phyloP scores from a whole-genome alignment of 2,888 invertebrate species.

The Andrena chrysosceles region DNA sequence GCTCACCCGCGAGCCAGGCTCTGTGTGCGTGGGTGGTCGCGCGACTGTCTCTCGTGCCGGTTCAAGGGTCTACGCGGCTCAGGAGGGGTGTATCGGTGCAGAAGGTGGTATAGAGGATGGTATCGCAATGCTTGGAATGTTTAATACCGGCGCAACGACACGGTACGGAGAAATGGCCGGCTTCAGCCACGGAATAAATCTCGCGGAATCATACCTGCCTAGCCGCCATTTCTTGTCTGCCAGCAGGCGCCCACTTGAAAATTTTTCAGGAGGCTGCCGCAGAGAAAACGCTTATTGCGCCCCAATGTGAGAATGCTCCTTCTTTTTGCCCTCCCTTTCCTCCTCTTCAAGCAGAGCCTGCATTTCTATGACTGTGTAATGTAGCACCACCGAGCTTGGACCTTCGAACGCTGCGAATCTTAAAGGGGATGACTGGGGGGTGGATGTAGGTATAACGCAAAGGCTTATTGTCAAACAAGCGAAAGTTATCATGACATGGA shows the following conservation, averaged over 20 bases:
- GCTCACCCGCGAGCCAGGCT: not conserved
- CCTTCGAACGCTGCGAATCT: too few relatives aligned
- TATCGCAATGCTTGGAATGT: constrained; percentile 82
- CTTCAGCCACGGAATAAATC: constrained; percentile 80
- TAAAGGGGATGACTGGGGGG: too few relatives aligned
- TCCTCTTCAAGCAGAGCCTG: not conserved
- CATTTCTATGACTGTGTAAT: not conserved
- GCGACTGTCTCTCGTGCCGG: constrained; percentile 39
- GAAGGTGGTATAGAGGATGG: constrained; percentile 44
- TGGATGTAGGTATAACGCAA: too few relatives aligned
- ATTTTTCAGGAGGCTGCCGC: constrained; percentile 59
- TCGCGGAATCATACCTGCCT: constrained; percentile 72
- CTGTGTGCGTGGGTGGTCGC: constrained; percentile 15
- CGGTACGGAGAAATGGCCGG: constrained; percentile 78
- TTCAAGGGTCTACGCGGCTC: constrained; percentile 24
- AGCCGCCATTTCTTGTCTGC: constrained; percentile 63
- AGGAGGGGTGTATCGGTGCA: constrained; percentile 55
- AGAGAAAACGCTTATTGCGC: constrained; percentile 64
- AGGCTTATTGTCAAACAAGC: too few relatives aligned
- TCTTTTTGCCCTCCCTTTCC: not conserved
- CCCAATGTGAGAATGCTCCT: constrained; percentile 4
- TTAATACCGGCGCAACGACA: constrained; percentile 82
- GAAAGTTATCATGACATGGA: too few relatives aligned
- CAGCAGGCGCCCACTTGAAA: constrained; percentile 47
- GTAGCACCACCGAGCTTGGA: not conserved